phyloP scores from a whole-genome alignment of 2,888 invertebrate species.

The Osmoderma eremita region DNA sequence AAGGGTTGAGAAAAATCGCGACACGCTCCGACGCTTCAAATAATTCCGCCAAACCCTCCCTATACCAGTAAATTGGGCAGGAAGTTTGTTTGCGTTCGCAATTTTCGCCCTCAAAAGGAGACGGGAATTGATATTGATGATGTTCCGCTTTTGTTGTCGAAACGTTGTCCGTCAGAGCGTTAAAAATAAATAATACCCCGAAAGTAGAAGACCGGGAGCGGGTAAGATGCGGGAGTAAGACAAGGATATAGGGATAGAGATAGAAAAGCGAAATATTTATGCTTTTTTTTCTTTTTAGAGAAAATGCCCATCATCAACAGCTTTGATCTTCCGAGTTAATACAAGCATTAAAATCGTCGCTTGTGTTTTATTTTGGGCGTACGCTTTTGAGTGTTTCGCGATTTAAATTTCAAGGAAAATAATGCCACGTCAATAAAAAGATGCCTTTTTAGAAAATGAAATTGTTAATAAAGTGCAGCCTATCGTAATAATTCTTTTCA shows the following conservation, averaged over 20 bases:
- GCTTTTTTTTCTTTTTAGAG: neutral
- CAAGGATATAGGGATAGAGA: neutral
- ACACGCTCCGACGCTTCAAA: slow-evolving; percentile 26
- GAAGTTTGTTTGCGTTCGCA: slow-evolving; percentile 30
- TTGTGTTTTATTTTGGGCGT: slow-evolving; percentile 5
- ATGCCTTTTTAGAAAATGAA: no score
- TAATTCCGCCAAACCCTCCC: neutral
- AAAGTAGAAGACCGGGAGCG: neutral
- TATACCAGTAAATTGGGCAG: slow-evolving; percentile 22
- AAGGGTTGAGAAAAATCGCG: slow-evolving; percentile 35
- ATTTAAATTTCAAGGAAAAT: no score
- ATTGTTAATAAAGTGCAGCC: no score
- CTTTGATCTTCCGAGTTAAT: slow-evolving; percentile 26
- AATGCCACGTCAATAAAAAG: no score
- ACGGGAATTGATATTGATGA: slow-evolving; percentile 28
- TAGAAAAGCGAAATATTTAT: neutral
- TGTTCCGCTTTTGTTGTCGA: slow-evolving; percentile 12
- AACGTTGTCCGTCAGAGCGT: slow-evolving; percentile 7
- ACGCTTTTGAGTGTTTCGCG: slow-evolving; percentile 1
- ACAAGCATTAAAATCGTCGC: slow-evolving; percentile 16
- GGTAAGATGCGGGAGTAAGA: neutral
- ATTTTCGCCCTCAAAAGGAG: slow-evolving; percentile 30
- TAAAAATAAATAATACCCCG: slow-evolving; percentile 22
- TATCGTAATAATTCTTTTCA: no score
- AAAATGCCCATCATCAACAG: neutral